Base-by-base conservation (phyloP, 1,140 invertebrate species). In the Fragariocoptes setiger region DNA sequence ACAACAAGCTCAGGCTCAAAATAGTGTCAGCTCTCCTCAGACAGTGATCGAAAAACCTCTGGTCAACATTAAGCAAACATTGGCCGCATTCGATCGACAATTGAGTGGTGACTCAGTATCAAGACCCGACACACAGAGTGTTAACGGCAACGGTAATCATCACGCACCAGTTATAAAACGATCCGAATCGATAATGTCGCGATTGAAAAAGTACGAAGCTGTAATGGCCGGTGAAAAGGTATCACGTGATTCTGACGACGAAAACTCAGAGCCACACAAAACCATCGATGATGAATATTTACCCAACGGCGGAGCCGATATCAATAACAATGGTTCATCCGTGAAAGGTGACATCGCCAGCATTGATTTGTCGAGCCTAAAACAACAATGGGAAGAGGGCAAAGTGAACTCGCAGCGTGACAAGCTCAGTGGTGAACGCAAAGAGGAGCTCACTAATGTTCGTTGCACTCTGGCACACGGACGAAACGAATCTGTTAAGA, bases 401-500 rank as follows among this genome's bases (percentile, higher is more conserved):
- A n/a, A 31, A 8, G n/a, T 31, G 8, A 31, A 31, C 8, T 8
- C 8, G 8, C 8, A n/a, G n/a, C 25, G 25, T 8, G n/a, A 31
- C n/a, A n/a, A n/a, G 8, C 8, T 8, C n/a, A 31, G 25, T 31
- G 25, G 25, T 31, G n/a, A n/a, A n/a, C 25, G 25, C n/a, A 80
- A 79, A 54, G 74, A 80, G 51, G 78, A 83, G 58, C 71, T 80
- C 45, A 71, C 75, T 52, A 72, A 68, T 43, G 75, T 85, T 49
- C 64, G 78, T 35, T 46, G 52, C 20, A 41, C 43, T 21, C 44
- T 51, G 12, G 49, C 45, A 40, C 42, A 46, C 35, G 51, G 51
- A 18, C 20, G 45, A 21, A 50, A 48, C 16, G 49, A 49, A 36
- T 49, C 49, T 19, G 45, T 85, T 58, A 82, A 82, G 51, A 76